Base-by-base conservation (phyloP, 2,113 vertebrate genomes). In the Albula glossodonta region DNA sequence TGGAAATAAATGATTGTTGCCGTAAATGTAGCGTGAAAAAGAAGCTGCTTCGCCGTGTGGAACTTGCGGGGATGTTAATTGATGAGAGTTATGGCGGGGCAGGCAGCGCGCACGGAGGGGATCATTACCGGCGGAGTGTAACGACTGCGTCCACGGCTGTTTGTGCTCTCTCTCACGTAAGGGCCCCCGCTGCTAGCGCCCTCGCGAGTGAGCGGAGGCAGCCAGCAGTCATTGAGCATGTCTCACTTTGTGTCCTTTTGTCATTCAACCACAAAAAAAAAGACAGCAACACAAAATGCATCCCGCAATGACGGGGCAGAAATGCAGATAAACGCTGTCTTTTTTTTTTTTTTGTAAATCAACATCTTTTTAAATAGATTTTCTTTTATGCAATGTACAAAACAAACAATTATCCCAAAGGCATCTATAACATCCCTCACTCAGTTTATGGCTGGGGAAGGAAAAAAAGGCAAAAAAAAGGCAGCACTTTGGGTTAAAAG, bases 11-110 rank as follows among this genome's bases (percentile, higher is more conserved):
- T 94, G 89, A 93, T 93, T 91, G 92, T 92, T 89, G 91, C 87
- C 89, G 92, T 92, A 94, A 95, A 95, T 96, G 95, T 95, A 94
- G 93, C 93, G 88, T 95, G 94, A 96, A 95, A 94, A 90, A 93
- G 93, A 93, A 91, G 88, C 88, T 89, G 89, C 84, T 84, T 87
- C 85, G 83, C 87, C 89, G 90, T 81, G 87, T 83, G 87, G 87
- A 91, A 87, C 90, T 91, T 89, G 70, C 87, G 85, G 86, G 90
- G 91, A 93, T 93, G 94, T 94, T 96, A 96, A 96, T 95, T 96
- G 94, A 96, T 95, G 94, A 95, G 93, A 93, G 91, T 95, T 95
- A 94, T 93, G 93, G 93, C 93, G 93, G 31, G 92, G 91, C 92
- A 94, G 93, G 92, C 93, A 90, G 91, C 92, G 31, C 93, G 92